Conservation (phyloP, 2,797 vertebrate species). For the Iguana delicatissima region DNA sequence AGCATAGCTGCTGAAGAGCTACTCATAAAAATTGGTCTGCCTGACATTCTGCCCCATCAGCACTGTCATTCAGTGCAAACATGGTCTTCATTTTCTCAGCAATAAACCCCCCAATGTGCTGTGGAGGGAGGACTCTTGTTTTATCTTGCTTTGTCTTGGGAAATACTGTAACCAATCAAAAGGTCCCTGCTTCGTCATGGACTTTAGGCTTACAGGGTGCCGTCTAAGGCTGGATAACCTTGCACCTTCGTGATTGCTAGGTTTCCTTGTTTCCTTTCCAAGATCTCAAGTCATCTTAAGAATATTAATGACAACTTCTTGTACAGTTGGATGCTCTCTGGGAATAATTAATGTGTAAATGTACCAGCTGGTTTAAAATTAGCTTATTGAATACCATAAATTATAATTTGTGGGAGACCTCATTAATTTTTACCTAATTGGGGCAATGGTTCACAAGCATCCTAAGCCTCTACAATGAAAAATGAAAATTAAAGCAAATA, state of each 20-base stretch:
- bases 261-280: conserved; percentile 34
- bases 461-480: conserved; percentile 23
- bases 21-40: too few species aligned
- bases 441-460: conserved; percentile 26
- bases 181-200: not conserved
- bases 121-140: too few species aligned
- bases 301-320: not conserved
- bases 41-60: too few species aligned
- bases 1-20: too few species aligned
- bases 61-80: too few species aligned
- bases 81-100: too few species aligned
- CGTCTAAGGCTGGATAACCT: conserved; percentile 32
- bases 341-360: conserved; percentile 39
- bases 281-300: conserved; percentile 19
- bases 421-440: conserved; percentile 46
- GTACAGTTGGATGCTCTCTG: not conserved
- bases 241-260: not conserved
- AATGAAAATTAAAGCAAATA: conserved; percentile 5
- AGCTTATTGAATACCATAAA: conserved; percentile 8
- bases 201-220: not conserved
- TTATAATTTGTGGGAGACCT: not conserved
- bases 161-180: not conserved
- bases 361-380: conserved; percentile 42
- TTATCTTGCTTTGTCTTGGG: not conserved
- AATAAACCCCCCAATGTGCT: too few species aligned